A percentile compares a stretch with the other conserved stretches of the same genome.
Conservation (phyloP, 2,113 vertebrate species). For the Xyrauchen texanus region DNA sequence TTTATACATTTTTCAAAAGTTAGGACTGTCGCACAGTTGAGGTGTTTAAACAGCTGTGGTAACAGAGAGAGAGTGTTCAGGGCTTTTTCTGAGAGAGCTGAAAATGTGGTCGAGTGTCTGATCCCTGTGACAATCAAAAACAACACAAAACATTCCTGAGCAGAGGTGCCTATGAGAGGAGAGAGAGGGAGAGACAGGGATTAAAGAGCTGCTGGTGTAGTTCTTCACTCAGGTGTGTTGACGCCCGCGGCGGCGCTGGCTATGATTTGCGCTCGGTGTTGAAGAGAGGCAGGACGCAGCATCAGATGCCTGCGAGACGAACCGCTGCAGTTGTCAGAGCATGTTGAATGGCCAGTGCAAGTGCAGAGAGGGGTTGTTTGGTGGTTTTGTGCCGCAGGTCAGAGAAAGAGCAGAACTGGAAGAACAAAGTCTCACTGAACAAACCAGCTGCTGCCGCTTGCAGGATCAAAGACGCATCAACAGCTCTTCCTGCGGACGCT, state of each 20-base stretch:
- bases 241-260: conserved; percentile 95
- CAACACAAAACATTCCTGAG: conserved; percentile 72
- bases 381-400: conserved; percentile 92
- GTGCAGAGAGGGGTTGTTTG: conserved; percentile 71
- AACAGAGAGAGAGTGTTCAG: too few relatives aligned
- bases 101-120: conserved; percentile 54
- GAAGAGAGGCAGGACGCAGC: conserved; percentile 58
- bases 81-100: neutral
- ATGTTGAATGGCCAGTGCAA: conserved; percentile 94
- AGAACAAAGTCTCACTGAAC: conserved; percentile 97
- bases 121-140: conserved; percentile 70
- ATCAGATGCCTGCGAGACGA: conserved; percentile 96
- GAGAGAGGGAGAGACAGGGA: conserved; percentile 47
- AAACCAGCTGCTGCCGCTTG: conserved; percentile 95
- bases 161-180: conserved; percentile 62
- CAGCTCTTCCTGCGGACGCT: conserved; percentile 85
- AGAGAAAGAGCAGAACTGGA: conserved; percentile 84
- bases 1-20: too few relatives aligned
- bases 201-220: conserved; percentile 2
- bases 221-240: conserved; percentile 99
- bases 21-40: too few relatives aligned
- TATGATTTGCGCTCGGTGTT: conserved; percentile 95
- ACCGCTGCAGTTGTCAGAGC: conserved; percentile 97
- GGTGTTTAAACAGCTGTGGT: too few relatives aligned
- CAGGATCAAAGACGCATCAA: conserved; percentile 98